Evolutionary conservation across 1,140 invertebrate species (phyloP).

Genomic region (Hyposmocoma kahamanoa): DNA sequence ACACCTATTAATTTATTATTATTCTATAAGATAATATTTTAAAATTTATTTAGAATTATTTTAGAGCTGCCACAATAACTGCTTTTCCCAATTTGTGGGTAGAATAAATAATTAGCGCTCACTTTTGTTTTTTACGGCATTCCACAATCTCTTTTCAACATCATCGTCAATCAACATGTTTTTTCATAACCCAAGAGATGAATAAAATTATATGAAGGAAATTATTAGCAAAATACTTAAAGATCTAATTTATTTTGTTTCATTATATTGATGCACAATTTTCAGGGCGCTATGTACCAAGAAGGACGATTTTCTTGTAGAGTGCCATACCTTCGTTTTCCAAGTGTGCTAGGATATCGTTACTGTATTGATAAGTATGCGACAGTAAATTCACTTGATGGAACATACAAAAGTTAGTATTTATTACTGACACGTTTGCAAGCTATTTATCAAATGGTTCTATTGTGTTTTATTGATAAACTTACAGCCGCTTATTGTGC

Average conservation of each 20-base stretch:
- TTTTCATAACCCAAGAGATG: no score
- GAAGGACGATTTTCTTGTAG: slow-evolving; percentile 55
- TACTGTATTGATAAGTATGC: slow-evolving; percentile 62
- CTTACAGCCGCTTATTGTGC: slow-evolving; percentile 51
- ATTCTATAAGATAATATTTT: no score
- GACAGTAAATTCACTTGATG: slow-evolving; percentile 47
- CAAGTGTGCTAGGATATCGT: slow-evolving; percentile 44
- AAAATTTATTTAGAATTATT: no score
- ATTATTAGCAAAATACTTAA: no score
- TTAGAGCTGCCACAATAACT: no score
- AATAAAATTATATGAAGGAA: no score
- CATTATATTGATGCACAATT: background rate
- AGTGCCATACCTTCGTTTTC: slow-evolving; percentile 51
- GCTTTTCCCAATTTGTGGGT: no score
- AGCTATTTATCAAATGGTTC: background rate
- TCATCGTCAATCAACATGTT: no score
- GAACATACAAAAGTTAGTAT: slow-evolving; percentile 51
- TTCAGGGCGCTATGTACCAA: slow-evolving; percentile 62
- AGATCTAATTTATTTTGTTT: background rate
- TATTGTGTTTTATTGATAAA: background rate
- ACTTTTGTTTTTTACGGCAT: no score
- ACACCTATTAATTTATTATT: no score
- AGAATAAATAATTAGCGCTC: no score
- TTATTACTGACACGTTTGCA: background rate
- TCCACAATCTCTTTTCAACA: no score